Evolutionary conservation across 2,113 vertebrate genomes (phyloP).

Genomic region (Platysteira castanea): DNA sequence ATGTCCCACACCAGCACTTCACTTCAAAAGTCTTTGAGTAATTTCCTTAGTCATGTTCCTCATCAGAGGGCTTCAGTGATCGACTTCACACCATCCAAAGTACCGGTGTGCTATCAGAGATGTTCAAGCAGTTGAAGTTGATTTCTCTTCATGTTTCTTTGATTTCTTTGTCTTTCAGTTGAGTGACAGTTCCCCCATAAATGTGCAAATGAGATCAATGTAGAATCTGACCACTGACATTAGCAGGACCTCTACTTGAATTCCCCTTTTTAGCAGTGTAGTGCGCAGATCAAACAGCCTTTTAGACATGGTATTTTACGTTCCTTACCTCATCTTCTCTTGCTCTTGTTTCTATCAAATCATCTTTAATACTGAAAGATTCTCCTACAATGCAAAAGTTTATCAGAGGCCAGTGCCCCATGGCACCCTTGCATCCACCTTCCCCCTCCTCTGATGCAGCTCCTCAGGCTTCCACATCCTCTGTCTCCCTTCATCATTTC

Average conservation of each 20-base stretch:
- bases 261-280: neutral
- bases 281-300: neutral
- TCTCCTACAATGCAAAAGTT: neutral
- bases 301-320: neutral
- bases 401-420: neutral
- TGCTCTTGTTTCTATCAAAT: neutral
- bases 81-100: neutral
- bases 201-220: neutral
- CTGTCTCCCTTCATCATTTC: constrained; percentile 4
- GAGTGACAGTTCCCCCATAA: neutral
- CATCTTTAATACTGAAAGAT: neutral
- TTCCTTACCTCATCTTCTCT: neutral
- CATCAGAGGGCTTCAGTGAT: neutral
- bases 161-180: neutral
- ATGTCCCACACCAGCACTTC: no score
- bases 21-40: neutral
- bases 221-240: neutral
- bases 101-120: neutral
- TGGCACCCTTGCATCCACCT: neutral
- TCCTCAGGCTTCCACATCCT: neutral
- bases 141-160: neutral
- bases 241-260: neutral
- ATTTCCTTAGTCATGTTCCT: neutral
- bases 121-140: neutral
- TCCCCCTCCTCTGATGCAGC: neutral